Evolutionary conservation across 2,113 vertebrate species (phyloP).

Genomic region (Rhinichthys klamathensis): DNA sequence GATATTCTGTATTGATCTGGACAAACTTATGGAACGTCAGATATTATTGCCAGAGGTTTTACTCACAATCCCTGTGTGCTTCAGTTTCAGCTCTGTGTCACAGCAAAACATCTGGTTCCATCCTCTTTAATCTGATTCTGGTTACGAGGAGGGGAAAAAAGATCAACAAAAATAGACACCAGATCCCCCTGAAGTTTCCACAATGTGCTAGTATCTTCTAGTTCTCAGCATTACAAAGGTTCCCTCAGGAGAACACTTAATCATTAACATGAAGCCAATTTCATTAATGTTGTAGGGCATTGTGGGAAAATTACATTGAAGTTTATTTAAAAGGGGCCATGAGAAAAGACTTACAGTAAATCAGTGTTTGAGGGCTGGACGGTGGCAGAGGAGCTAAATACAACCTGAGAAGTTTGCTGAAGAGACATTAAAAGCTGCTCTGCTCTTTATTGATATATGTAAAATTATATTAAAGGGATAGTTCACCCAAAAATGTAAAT

Average conservation of each 20-base stretch:
- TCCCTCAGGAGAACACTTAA: conserved; percentile 15
- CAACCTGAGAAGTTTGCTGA: background rate
- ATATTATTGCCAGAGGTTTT: conserved; percentile 35
- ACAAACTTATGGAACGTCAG: conserved; percentile 29
- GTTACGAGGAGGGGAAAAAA: conserved; percentile 36
- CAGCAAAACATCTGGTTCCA: conserved; percentile 55
- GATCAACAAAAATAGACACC: conserved; percentile 64
- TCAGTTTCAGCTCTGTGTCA: conserved; percentile 14
- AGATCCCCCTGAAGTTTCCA: conserved; percentile 53
- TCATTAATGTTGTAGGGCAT: background rate
- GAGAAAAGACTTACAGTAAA: background rate
- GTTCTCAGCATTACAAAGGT: conserved; percentile 39
- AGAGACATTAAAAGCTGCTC: background rate
- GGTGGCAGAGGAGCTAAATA: background rate
- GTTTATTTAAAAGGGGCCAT: background rate
- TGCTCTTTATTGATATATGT: background rate
- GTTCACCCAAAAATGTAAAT: too few relatives aligned
- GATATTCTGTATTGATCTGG: background rate
- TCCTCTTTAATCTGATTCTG: conserved; percentile 44
- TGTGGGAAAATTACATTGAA: background rate
- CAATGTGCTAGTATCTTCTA: conserved; percentile 45
- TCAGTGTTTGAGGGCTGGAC: background rate
- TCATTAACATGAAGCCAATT: background rate
- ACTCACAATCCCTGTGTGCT: conserved; percentile 7
- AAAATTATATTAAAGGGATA: background rate